Evolutionary conservation across 2,797 vertebrate genomes (phyloP).

Genomic region (Premnoplex brunnescens): DNA sequence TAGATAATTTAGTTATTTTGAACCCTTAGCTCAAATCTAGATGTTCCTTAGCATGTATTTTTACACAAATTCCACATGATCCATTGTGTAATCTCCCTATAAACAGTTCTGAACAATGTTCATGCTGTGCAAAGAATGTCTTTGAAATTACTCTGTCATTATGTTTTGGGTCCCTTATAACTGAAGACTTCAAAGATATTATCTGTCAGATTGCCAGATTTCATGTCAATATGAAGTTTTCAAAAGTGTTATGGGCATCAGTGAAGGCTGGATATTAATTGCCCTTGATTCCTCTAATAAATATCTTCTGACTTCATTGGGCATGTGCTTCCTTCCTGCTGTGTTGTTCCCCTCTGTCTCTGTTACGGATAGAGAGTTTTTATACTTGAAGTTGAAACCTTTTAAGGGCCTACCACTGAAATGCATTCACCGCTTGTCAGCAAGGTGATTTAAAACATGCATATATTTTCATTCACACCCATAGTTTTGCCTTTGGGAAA

Average conservation of each 20-base stretch:
- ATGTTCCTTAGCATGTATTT: neutral
- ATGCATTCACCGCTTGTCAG: fast-evolving
- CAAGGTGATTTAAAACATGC: neutral
- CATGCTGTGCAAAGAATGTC: neutral
- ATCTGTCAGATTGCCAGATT: neutral
- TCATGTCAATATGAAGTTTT: neutral
- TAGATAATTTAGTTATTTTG: neutral
- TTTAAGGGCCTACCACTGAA: neutral
- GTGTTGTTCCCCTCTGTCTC: neutral
- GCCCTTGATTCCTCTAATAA: neutral
- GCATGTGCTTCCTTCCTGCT: neutral
- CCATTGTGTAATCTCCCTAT: neutral
- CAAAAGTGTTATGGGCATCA: neutral
- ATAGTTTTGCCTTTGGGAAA: neutral
- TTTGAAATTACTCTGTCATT: neutral
- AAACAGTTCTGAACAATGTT: neutral
- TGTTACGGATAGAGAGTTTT: neutral
- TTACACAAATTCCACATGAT: neutral
- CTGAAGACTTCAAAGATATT: neutral
- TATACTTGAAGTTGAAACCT: neutral
- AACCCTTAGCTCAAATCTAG: neutral
- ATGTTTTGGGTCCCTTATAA: neutral
- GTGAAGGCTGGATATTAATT: neutral
- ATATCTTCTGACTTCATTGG: neutral
- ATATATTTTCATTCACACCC: neutral